Base-by-base conservation (phyloP, 37 sponge, comb jelly and placozoan species). In the Agelas oroides region DNA sequence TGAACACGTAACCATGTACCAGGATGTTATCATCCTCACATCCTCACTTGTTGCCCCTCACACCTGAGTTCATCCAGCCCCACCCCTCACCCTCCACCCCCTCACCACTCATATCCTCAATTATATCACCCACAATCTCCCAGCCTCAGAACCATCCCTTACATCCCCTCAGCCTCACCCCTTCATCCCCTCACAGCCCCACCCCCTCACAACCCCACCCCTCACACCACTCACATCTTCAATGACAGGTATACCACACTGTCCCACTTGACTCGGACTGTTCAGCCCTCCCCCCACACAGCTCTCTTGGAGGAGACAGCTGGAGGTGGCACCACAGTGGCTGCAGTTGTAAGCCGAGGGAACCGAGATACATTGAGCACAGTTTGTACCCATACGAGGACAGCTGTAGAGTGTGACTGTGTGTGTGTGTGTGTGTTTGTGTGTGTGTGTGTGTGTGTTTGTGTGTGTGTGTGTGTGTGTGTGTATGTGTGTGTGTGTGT, bases 321-420 rank as follows among this genome's bases (percentile, higher is more conserved):
- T 58, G 57, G 19, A 34, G 53, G 41, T 27, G 15, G 70, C 57
- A 17, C 71, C 60, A 41, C 94, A 95, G 80, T 89, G 88, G 55
- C 71, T 71, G 74, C 95, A 95, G 6, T 75, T 35, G 70, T 70
- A 95, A 34, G 46, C 61, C 27, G 64, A 21, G 8, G 68, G 74
- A 13, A 84, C 70, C 30, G 88, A 70, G 53, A 94, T 85, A 86
- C 98, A 97, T 73, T 85, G 83, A 28, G 87, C 89, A 71, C 98
- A 97, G 87, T 90, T 88, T 31, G 73, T 77, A 5, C 93, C 94
- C 88, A 88, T 53, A 24, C 71, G 63, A 18, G 39, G 60, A 70
- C 98, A 97, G 64, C 75, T 79, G 88, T 97, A 97, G 36, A 95
- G 80, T 3, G 75, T 73, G 3, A 92, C 95, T 93, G 77, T 23